A percentile compares a stretch with the other conserved stretches of the same genome.
Conservation (phyloP, 2,797 vertebrate species). For the Esox lucius region DNA sequence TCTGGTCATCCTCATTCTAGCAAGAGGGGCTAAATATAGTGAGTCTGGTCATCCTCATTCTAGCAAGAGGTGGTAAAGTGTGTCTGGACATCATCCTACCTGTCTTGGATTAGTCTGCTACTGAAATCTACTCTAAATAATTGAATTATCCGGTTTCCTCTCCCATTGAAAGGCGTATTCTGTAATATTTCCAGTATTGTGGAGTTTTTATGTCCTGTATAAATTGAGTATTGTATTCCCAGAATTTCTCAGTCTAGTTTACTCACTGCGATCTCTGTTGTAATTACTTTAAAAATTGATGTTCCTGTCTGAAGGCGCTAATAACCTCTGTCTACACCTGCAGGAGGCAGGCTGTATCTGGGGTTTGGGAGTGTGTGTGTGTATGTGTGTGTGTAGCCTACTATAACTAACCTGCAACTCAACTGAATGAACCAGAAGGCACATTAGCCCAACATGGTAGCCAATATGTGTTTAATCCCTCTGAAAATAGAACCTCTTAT, state of each 20-base stretch:
- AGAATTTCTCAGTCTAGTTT: not conserved
- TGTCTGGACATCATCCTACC: no score
- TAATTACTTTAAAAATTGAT: slow-evolving; percentile 48
- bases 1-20: slow-evolving; percentile 1
- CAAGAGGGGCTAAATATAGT: not conserved
- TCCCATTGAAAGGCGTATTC: no score
- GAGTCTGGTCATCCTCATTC: not conserved
- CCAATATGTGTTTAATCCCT: not conserved
- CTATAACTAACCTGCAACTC: slow-evolving; percentile 7
- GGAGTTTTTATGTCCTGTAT: not conserved
- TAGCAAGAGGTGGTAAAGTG: no score
- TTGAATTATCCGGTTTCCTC: not conserved
- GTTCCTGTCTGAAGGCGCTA: slow-evolving; percentile 51
- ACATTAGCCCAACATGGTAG: not conserved
- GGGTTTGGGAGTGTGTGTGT: slow-evolving; percentile 11
- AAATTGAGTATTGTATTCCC: not conserved
- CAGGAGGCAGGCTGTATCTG: not conserved
- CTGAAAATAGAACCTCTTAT: not conserved
- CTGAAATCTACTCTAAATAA: not conserved
- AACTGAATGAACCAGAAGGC: not conserved
- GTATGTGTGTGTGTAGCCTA: not conserved
- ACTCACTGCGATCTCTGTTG: slow-evolving; percentile 32
- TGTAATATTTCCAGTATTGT: no score
- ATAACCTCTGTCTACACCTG: slow-evolving; percentile 50
- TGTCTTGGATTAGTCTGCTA: not conserved